These are phyloP conservation scores for Trachelipus rathkii DNA, from an alignment of 1,140 invertebrate species.

Conservation along the genomic window DNA sequence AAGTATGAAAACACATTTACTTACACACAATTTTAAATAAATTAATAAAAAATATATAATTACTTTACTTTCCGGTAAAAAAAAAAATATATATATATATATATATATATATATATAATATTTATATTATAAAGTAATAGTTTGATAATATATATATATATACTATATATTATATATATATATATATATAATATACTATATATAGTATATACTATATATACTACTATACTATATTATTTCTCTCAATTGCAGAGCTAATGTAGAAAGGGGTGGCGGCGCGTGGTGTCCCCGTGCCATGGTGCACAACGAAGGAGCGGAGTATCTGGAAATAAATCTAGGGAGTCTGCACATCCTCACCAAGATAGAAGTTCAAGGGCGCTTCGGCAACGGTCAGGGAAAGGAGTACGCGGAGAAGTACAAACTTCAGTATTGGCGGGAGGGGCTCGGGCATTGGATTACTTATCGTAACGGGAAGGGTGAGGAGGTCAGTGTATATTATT, in stretches of 20 bases:
- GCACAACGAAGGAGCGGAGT: conserved; percentile 52
- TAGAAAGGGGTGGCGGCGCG: conserved; percentile 80
- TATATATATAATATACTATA: conserved; percentile 15
- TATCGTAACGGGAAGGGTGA: conserved; percentile 28
- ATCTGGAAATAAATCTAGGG: conserved; percentile 76
- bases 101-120: no score
- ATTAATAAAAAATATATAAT: no score
- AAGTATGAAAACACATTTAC: no score
- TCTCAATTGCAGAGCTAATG: conserved; percentile 66
- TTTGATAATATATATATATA: no score
- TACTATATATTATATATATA: conserved; percentile 5
- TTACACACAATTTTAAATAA: no score
- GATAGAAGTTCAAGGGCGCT: conserved; percentile 86
- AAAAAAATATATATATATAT: no score
- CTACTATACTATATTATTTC: background rate
- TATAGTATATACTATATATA: conserved; percentile 10
- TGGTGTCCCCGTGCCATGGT: conserved; percentile 84
- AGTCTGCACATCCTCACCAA: conserved; percentile 71
- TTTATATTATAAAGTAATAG: no score
- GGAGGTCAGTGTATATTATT: conserved; percentile 19
- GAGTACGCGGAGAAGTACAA: conserved; percentile 81
- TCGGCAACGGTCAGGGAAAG: conserved; percentile 85
- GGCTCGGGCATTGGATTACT: conserved; percentile 45
- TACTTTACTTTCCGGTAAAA: no score
- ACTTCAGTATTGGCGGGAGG: conserved; percentile 75